Base-by-base conservation (phyloP, 1,140 invertebrate species). In the Tyrophagus putrescentiae region DNA sequence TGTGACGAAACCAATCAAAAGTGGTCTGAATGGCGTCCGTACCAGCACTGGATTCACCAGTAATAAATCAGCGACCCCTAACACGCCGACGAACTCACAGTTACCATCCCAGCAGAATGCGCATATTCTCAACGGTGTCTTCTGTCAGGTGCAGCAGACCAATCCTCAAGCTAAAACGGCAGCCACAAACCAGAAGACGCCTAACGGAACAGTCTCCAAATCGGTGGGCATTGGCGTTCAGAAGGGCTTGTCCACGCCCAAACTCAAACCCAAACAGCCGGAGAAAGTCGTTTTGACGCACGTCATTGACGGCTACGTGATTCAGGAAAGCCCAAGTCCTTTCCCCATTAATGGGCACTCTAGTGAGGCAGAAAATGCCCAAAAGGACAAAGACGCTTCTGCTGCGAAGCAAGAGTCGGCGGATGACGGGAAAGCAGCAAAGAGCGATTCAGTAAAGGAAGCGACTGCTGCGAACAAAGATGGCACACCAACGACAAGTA, bases 231-330 rank as follows among this genome's bases (percentile, higher is more conserved):
- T 31, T 4, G 23, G 7, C 9, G 21, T 31, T 4, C 56, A 39
- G 33, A 57, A 13, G 13, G 25, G 31, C 25, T 23, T 45, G 36
- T 25, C 3, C 41, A 44, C 7, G 18, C 9, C 9, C 16, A 45
- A 59, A 41, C 68, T 25, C 70, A 71, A 18, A 63, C 61, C 11
- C 62, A 67, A 42, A 92, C 90, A 72, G 88, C 88, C 0, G 85
- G 94, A 94, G 72, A 91, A 91, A 0, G 90, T 95, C 70, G 87
- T 96, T 2, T 74, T 96, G 9, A 96, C 91, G 0, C 93, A 97
- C 70, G 87, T 95, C 1, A 95, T 97, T 60, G 92, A 95, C 73
- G 92, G 91, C 21, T 95, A 91, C 72, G 85, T 96, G 3, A 96
- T 97, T 67, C 90, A 94, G 72, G 93, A 98, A 77, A 79, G 79